Percentiles rank a stretch among this genome's conserved stretches.
These are phyloP conservation scores for Mamestra configurata DNA, from an alignment of 1,140 invertebrate species.

Conservation along the genomic window DNA sequence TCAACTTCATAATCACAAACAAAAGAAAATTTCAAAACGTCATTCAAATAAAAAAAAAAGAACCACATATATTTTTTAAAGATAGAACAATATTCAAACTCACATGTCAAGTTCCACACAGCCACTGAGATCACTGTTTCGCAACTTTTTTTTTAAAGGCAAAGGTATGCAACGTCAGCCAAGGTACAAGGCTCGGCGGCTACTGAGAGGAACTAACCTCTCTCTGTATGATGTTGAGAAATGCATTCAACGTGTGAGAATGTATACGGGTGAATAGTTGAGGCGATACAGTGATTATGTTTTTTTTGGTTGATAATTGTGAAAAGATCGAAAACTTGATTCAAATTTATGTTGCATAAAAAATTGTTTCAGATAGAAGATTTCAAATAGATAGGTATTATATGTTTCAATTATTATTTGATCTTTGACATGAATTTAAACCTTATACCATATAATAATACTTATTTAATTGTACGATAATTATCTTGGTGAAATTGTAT, in stretches of 20 bases:
- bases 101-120: conserved; percentile 32
- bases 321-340: not conserved
- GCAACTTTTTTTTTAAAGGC: conserved; percentile 43
- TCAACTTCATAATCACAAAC: not conserved
- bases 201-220: conserved; percentile 69
- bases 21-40: not conserved
- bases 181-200: conserved; percentile 55
- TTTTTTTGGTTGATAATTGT: not conserved
- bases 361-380: too few species aligned
- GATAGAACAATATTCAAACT: conserved; percentile 20
- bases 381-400: too few species aligned
- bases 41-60: not conserved
- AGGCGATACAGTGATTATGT: not conserved
- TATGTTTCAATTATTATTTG: too few species aligned
- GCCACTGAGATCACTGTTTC: conserved; percentile 47
- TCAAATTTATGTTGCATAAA: too few species aligned
- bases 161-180: conserved; percentile 47
- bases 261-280: conserved; percentile 42
- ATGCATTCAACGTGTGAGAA: conserved; percentile 60
- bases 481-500: too few species aligned
- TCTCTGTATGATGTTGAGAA: conserved; percentile 70
- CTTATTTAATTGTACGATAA: too few species aligned
- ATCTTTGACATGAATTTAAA: too few species aligned
- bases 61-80: not conserved
- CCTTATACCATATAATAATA: too few species aligned